phyloP scores from a whole-genome alignment of 2,113 vertebrate species.

The Benthochromis sp. region DNA sequence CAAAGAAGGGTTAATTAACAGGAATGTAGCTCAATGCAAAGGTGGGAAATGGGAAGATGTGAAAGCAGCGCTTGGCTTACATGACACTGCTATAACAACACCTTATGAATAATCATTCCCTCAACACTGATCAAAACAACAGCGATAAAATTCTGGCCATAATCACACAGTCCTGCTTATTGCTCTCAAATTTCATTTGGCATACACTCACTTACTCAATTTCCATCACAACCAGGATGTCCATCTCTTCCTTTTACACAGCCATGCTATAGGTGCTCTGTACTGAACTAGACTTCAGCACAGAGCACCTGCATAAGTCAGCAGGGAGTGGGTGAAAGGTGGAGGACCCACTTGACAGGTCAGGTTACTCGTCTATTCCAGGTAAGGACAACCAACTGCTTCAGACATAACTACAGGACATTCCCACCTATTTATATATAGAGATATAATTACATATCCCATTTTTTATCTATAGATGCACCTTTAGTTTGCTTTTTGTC shows the following conservation, averaged over 20 bases:
- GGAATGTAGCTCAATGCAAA: neutral
- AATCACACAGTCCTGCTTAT: neutral
- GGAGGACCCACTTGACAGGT: rapidly evolving
- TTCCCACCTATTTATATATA: neutral
- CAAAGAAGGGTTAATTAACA: neutral
- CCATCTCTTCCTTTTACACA: neutral
- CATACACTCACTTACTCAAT: neutral
- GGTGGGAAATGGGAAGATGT: neutral
- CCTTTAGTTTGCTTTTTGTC: neutral
- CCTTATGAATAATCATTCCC: rapidly evolving
- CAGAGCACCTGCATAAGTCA: neutral
- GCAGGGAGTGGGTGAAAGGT: neutral
- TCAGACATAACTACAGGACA: neutral
- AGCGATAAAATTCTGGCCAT: neutral
- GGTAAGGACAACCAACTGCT: neutral
- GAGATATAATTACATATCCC: neutral
- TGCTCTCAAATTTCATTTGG: neutral
- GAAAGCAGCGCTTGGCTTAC: neutral
- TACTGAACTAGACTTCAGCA: rapidly evolving
- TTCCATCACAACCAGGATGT: neutral
- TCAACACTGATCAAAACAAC: neutral
- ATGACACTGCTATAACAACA: neutral
- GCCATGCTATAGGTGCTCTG: rapidly evolving
- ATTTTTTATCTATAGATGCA: neutral
- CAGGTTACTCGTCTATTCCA: neutral